Conservation (phyloP, 2,888 invertebrate species). For the Panzeria rudis region DNA sequence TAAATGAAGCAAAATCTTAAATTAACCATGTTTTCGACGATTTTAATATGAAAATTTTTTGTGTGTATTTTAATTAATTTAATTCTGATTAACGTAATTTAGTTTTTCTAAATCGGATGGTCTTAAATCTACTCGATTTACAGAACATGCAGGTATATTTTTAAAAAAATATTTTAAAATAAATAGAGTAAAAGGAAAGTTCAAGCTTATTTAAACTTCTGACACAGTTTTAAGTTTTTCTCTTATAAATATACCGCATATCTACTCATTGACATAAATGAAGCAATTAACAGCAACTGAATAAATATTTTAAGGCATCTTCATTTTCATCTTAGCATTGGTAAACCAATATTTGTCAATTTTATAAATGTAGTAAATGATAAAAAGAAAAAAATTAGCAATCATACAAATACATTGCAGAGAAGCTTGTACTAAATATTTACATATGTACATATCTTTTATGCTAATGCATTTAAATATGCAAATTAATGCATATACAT, state of each 20-base stretch:
- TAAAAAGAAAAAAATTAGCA: not conserved
- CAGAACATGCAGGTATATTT: too few relatives aligned
- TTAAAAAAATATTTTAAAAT: too few relatives aligned
- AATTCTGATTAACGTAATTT: too few relatives aligned
- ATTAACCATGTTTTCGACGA: too few relatives aligned
- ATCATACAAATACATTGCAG: not conserved
- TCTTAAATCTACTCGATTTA: too few relatives aligned
- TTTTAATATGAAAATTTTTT: too few relatives aligned
- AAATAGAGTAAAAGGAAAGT: too few relatives aligned
- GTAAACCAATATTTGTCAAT: not conserved
- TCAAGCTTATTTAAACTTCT: not conserved
- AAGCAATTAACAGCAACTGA: constrained; percentile 8
- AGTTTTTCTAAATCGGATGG: too few relatives aligned
- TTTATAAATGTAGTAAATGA: not conserved
- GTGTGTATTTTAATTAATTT: too few relatives aligned
- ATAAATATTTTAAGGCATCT: constrained; percentile 7
- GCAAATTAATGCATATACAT: not conserved
- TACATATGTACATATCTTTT: not conserved
- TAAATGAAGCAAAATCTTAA: too few relatives aligned
- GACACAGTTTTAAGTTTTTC: not conserved
- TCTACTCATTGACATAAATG: not conserved
- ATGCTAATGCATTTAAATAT: not conserved
- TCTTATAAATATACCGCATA: not conserved
- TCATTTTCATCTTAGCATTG: not conserved
- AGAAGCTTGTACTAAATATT: not conserved